Evolutionary conservation across 30 jellyfish, hydroid and myxozoan genomes (phyloP).

Genomic region (Mastigias papua): DNA sequence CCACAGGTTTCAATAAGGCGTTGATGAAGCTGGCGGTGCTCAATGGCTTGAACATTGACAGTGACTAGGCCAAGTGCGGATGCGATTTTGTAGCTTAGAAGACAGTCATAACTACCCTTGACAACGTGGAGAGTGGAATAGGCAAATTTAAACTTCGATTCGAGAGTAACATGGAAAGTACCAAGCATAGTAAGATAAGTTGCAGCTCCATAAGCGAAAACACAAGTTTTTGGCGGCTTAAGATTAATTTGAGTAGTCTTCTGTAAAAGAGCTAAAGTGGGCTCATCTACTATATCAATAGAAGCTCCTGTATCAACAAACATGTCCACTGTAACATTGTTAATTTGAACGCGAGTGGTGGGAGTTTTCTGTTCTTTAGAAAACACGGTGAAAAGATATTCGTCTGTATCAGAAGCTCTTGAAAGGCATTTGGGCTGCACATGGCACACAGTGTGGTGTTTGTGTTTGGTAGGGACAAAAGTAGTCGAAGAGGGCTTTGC

Average conservation of each 20-base stretch:
- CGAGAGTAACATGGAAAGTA: too few relatives aligned
- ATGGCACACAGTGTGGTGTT: background rate
- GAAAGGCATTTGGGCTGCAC: background rate
- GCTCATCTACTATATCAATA: conserved; percentile 30
- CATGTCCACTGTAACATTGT: background rate
- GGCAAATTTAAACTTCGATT: background rate
- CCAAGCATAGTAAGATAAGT: too few relatives aligned
- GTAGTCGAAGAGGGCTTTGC: background rate
- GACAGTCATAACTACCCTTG: background rate
- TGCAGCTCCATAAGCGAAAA: too few relatives aligned
- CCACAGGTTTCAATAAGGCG: background rate
- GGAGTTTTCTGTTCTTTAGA: conserved; percentile 4
- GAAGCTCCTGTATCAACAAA: conserved; percentile 41
- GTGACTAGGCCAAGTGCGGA: conserved; percentile 3
- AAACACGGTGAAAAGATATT: conserved; percentile 29
- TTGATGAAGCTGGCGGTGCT: background rate
- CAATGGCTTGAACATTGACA: background rate
- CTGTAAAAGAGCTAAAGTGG: background rate
- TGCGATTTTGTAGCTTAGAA: background rate
- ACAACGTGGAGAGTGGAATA: conserved; percentile 4
- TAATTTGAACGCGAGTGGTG: too few relatives aligned
- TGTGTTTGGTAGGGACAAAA: background rate
- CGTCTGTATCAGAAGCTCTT: background rate
- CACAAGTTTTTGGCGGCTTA: too few relatives aligned
- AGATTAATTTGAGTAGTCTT: too few relatives aligned